Base-by-base conservation (phyloP, 2,888 invertebrate species). In the Agrochola litura region DNA sequence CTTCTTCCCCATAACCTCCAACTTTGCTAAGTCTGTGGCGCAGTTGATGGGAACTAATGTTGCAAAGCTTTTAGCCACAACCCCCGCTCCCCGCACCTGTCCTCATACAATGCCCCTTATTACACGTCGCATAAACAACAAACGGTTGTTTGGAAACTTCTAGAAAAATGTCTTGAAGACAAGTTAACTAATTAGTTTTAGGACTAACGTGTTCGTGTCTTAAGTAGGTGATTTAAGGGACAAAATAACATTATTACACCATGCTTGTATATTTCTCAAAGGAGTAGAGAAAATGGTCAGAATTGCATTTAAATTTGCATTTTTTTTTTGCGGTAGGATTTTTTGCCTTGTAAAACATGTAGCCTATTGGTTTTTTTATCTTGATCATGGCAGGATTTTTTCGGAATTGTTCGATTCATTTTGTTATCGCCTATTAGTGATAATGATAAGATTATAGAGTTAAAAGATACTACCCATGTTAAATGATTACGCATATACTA, bases 11-110 rank as follows among this genome's bases (percentile, higher is more conserved):
- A 83, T 92, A 71, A 89, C 75, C 84, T 52, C 25, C 58, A 63
- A 30, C 64, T 56, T 74, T 70, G 86, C 85, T 89, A 91, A 92
- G 90, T 91, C 91, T 88, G 88, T 87, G 86, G 86, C 90, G 83
- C 90, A 87, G 90, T 92, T 93, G 94, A 95, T 95, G 92, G 92
- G 92, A 93, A 94, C 94, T 95, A 95, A 95, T 94, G 95, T 92
- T 90, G 90, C 94, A 93, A 95, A 95, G 94, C 95, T 95, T 94
- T 94, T 92, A 94, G 92, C 89, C 54, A 54, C 69, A 14, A 61
- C 65, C 72, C 73, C 67, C 61, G 41, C 30, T 77, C 85, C 85
- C 86, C 87, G 89, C 91, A 90, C 90, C 91, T 91, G 90, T 89
- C 89, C 85, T 90, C 86, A 89, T 83, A 91, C 89, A 89, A 87